Evolutionary conservation across 2,113 vertebrate species (phyloP), one percentile per base, ranked within the genome.

Genomic region (Lagenorhynchus albirostris): DNA sequence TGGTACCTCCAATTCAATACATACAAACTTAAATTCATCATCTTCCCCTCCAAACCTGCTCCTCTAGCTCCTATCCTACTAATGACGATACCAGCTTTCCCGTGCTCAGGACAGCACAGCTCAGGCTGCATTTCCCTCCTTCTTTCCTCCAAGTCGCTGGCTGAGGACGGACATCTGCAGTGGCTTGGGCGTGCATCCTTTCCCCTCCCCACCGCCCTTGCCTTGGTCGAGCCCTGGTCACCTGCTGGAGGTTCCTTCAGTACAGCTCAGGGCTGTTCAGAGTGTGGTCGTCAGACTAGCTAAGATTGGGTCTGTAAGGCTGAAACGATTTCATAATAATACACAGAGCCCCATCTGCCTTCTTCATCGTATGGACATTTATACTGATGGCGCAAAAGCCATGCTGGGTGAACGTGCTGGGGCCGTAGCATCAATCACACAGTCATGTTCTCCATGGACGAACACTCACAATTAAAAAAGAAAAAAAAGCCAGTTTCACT

Each of bases 401-500:
- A 11, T 9, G 13, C 23, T 58, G 12, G 18, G 10, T 47, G 31
- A 63, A 91, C 62, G 7, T 50, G 23, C 7, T 11, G 25, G 9
- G 25, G 12, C 13, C 12, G 14, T 18, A 29, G 53, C 8, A 7
- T 65, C 31, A 50, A 10, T 60, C 60, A 70, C 47, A 44, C 17
- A 25, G 26, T 25, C 10, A 5, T 6, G 8, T 53, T 53, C 1
- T 70, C 79, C 31, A 26, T 3, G 21, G 33, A 36, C 33, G 25
- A 5, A 29, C 7, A 15, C 20, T 77, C 18, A 82, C 4, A 86
- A 38, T 44, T 76, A 36, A 82, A 58, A 94, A 80, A 67, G 33
- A n/a, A 94, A 91, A 36, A 92, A 82, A 65, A 29, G 62, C 15
- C 41, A 18, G 31, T 62, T 73, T 82, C 55, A 89, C 31, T 47